These are phyloP conservation scores for Daktulosphaira vitifoliae DNA, from an alignment of 1,140 invertebrate genomes.

Conservation along the genomic window DNA sequence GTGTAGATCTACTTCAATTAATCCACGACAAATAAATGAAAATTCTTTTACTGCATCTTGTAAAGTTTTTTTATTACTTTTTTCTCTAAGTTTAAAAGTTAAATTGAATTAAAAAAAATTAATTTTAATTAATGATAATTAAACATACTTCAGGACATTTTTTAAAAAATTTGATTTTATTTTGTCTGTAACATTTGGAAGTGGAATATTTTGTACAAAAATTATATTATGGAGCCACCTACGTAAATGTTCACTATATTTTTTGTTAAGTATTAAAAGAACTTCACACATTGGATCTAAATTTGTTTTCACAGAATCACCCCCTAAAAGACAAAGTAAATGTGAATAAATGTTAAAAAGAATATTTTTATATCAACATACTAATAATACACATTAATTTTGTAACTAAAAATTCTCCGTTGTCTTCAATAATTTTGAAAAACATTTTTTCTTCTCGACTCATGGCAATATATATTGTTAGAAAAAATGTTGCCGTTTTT, in stretches of 20 bases:
- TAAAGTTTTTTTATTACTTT: conserved; percentile 48
- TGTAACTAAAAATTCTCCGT: conserved; percentile 15
- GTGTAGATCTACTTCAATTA: conserved; percentile 39
- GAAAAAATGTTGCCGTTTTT: conserved; percentile 21
- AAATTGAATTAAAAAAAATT: neutral
- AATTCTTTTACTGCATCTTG: conserved; percentile 51
- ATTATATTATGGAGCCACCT: conserved; percentile 10
- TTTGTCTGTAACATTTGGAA: conserved; percentile 22
- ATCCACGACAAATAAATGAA: conserved; percentile 49
- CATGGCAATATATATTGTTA: neutral
- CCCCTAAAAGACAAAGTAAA: neutral
- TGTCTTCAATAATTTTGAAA: conserved; percentile 26
- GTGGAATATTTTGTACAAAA: conserved; percentile 5
- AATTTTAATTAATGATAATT: neutral
- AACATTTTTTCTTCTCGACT: conserved; percentile 6
- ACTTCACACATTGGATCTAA: conserved; percentile 29
- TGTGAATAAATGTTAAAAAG: neutral
- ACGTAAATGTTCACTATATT: conserved; percentile 16
- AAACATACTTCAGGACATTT: neutral
- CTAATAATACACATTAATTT: conserved; percentile 24
- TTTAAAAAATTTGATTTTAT: conserved; percentile 25
- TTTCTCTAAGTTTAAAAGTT: conserved; percentile 42
- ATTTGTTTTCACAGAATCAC: conserved; percentile 21
- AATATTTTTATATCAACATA: neutral
- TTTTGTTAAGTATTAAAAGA: conserved; percentile 8